Base-by-base conservation (phyloP, 2,797 vertebrate species). In the Bradypus variegatus region DNA sequence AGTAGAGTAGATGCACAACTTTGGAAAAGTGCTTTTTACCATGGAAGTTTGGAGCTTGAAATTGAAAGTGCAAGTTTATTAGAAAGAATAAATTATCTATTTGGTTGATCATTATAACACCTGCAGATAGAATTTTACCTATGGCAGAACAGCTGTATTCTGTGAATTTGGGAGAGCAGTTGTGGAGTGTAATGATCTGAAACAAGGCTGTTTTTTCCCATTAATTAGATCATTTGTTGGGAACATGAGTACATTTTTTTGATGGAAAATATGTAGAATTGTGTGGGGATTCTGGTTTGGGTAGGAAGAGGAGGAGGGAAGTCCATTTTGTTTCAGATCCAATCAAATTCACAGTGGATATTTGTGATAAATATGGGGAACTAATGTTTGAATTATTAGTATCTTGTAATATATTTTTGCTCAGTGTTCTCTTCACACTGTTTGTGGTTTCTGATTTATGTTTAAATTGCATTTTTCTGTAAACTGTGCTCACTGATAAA, bases 11-110 rank as follows among this genome's bases (percentile, higher is more conserved):
- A 92, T 91, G 89, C 27, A 86, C 27, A 88, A 83, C 38, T 78
- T 91, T 45, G 0, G 83, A 93, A 94, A 96, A 92, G 77, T 94
- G 67, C 8, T 92, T 88, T 88, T 50, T 90, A 41, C 82, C 14
- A 93, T 89, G 55, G 36, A 2, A 69, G 36, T 27, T 55, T 95
- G 86, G 53, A 91, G 12, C 12, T 92, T 93, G 64, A 77, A 18
- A 11, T 25, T 70, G 89, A 96, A 95, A 90, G 62, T 45, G 2
- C 67, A 90, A 89, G 31, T 25, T 94, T 89, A 55, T 78, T 79
- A 67, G 12, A 50, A 21, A 91, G 45, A 50, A 3, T 82, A 86
- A 16, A 14, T 90, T 90, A 60, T 93, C 50, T 45, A 80, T 58
- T 41, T 16, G 83, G 31, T 83, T 19, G 41, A 87, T 65, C 1